A percentile compares a stretch with the other conserved stretches of the same genome.
phyloP scores from a whole-genome alignment of 2,888 invertebrate genomes.

The Euzetes globulus region DNA sequence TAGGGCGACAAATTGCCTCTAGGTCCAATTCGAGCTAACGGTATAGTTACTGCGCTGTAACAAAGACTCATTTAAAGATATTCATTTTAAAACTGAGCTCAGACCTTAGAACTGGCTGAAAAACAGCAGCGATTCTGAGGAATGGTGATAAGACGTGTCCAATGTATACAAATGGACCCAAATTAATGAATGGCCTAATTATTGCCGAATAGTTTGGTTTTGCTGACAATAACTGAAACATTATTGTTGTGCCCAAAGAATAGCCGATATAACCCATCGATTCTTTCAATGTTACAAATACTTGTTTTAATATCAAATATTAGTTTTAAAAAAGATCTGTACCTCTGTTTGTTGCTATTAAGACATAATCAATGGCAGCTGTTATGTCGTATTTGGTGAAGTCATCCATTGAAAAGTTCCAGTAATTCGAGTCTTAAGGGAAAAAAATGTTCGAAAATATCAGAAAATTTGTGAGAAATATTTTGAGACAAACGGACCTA shows the following conservation, averaged over 20 bases:
- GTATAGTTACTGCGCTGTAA: too few relatives aligned
- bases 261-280: slow-evolving; percentile 18
- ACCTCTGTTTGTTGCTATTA: not conserved
- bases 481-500: too few relatives aligned
- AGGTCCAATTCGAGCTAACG: too few relatives aligned
- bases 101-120: too few relatives aligned
- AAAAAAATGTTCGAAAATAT: too few relatives aligned
- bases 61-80: not conserved
- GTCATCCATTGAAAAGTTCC: not conserved
- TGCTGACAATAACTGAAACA: slow-evolving; percentile 27
- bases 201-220: not conserved
- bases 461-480: too few relatives aligned
- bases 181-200: slow-evolving; percentile 19
- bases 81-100: too few relatives aligned
- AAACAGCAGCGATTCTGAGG: not conserved
- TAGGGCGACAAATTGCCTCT: too few relatives aligned
- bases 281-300: not conserved
- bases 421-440: not conserved
- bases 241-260: slow-evolving; percentile 29
- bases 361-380: slow-evolving; percentile 4
- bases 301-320: not conserved
- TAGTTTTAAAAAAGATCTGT: not conserved
- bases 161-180: slow-evolving; percentile 31
- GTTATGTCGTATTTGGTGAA: slow-evolving; percentile 15
- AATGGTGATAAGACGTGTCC: slow-evolving; percentile 29